Evolutionary conservation across 2,888 invertebrate species (phyloP).

Genomic region (Phaedon cochleariae): DNA sequence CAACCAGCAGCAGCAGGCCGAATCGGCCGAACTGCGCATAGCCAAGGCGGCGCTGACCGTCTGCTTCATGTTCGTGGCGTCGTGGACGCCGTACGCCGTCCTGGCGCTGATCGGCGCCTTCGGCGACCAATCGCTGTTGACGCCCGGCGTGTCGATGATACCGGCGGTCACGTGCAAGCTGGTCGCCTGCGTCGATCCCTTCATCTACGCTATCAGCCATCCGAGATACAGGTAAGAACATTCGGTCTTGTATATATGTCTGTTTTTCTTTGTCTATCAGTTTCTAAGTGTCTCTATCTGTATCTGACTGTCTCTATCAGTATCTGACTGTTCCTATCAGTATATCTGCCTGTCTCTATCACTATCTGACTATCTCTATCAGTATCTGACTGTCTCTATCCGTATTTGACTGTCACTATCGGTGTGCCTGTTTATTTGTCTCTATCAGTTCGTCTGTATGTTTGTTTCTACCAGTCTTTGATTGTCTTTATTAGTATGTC

Average conservation of each 20-base stretch:
- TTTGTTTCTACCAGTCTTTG: too few relatives aligned
- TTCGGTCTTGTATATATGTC: background rate
- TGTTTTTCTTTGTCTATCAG: too few relatives aligned
- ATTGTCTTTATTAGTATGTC: too few relatives aligned
- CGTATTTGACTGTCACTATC: slow-evolving; percentile 89
- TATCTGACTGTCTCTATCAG: too few relatives aligned
- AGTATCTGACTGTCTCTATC: slow-evolving; percentile 71
- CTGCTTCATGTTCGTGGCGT: slow-evolving; percentile 83
- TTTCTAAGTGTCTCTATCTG: too few relatives aligned
- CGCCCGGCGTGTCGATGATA: slow-evolving; percentile 84
- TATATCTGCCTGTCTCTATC: too few relatives aligned
- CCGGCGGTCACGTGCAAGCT: slow-evolving; percentile 87
- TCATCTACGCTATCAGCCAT: slow-evolving; percentile 91
- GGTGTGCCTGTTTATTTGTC: too few relatives aligned
- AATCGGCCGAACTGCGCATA: slow-evolving; percentile 84
- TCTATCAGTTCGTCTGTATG: too few relatives aligned
- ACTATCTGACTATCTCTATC: too few relatives aligned
- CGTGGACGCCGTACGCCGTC: slow-evolving; percentile 92
- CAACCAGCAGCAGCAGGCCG: slow-evolving; percentile 71
- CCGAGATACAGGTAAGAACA: slow-evolving; percentile 80
- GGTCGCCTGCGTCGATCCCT: slow-evolving; percentile 91
- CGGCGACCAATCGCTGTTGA: slow-evolving; percentile 76
- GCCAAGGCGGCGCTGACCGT: slow-evolving; percentile 90
- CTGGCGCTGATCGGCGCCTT: slow-evolving; percentile 84
- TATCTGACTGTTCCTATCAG: too few relatives aligned